Conservation (phyloP, 2,797 vertebrate genomes). For the Gila robusta region DNA sequence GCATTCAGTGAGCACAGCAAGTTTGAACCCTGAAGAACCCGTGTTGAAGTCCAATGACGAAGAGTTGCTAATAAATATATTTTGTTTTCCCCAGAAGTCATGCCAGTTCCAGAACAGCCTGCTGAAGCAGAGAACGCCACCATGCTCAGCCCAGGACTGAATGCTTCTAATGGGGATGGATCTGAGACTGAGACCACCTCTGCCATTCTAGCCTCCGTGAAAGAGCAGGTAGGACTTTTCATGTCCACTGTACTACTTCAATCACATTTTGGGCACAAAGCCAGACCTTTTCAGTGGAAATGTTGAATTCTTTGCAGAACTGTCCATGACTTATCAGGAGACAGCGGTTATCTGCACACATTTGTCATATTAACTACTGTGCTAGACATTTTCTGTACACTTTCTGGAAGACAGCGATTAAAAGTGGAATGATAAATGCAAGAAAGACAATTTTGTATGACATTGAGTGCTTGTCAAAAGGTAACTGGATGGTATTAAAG, state of each 20-base stretch:
- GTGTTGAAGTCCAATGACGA: neutral
- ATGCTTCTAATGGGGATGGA: slow-evolving; percentile 91
- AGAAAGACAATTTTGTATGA: slow-evolving; percentile 18
- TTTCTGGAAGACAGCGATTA: slow-evolving; percentile 51
- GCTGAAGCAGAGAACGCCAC: slow-evolving; percentile 92
- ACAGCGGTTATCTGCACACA: slow-evolving; percentile 35
- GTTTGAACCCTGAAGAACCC: neutral
- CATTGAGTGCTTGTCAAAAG: neutral
- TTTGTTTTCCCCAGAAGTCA: slow-evolving; percentile 74
- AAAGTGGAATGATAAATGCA: slow-evolving; percentile 49
- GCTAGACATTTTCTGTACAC: slow-evolving; percentile 29
- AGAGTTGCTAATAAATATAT: slow-evolving; percentile 2
- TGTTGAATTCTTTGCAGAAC: neutral
- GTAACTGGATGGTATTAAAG: slow-evolving; percentile 6
- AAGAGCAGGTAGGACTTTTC: slow-evolving; percentile 90
- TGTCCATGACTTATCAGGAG: slow-evolving; percentile 32
- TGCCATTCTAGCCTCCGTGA: slow-evolving; percentile 96
- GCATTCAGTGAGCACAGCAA: neutral
- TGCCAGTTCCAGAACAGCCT: slow-evolving; percentile 98
- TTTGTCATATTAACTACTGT: slow-evolving; percentile 59
- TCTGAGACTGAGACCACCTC: slow-evolving; percentile 95
- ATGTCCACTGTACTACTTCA: neutral
- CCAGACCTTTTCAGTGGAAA: neutral
- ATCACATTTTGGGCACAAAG: neutral
- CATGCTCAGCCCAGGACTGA: slow-evolving; percentile 90